These are phyloP conservation scores for Phyllostomus discolor DNA, from an alignment of 2,113 vertebrate genomes.

Conservation along the genomic window DNA sequence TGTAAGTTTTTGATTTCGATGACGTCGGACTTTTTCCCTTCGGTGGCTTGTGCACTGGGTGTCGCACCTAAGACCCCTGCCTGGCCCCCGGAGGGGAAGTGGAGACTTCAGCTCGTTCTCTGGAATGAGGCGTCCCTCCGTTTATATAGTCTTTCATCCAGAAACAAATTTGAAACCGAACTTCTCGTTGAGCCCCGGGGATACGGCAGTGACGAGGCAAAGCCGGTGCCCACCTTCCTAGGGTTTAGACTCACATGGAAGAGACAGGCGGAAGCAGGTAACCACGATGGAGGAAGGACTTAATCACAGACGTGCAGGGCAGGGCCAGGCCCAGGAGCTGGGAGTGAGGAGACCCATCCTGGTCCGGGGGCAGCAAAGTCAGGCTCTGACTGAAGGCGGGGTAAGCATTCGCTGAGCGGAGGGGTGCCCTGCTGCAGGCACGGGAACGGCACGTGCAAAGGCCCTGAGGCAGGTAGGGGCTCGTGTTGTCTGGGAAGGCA, in stretches of 20 bases:
- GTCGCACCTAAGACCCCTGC: not conserved
- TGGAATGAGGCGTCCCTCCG: not conserved
- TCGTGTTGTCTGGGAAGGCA: not conserved
- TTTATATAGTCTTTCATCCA: not conserved
- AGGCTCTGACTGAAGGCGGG: not conserved
- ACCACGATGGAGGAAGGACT: not conserved
- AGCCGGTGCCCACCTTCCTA: not conserved
- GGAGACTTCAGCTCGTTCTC: not conserved
- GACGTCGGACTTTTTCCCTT: not conserved
- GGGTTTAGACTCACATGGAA: not conserved
- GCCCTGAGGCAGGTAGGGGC: not conserved
- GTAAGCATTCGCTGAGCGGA: not conserved
- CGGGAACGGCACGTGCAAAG: not conserved
- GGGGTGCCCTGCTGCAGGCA: not conserved
- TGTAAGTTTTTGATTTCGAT: not conserved
- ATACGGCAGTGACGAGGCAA: not conserved
- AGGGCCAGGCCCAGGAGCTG: not conserved
- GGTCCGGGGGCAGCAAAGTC: not conserved
- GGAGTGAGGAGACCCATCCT: not conserved
- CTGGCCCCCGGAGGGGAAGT: not conserved
- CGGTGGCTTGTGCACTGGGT: no score
- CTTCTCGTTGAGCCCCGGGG: not conserved
- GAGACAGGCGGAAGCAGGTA: not conserved
- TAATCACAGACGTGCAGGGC: rapidly evolving
- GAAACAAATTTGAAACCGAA: not conserved